Conservation (phyloP, 2,797 vertebrate species). For the Lophius americanus region DNA sequence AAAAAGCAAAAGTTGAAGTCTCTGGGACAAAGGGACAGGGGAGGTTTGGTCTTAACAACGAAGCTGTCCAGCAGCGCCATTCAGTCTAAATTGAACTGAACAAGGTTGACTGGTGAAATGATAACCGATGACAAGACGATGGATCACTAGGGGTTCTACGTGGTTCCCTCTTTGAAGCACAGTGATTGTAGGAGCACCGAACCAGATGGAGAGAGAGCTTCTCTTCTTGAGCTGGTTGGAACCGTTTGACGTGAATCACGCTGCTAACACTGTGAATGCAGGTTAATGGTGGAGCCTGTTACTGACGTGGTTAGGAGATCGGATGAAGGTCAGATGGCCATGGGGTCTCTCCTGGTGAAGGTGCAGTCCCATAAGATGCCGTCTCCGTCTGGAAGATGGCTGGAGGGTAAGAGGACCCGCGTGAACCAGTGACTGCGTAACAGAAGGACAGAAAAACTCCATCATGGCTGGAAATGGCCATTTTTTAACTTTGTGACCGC, state of each 20-base stretch:
- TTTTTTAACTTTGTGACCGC: too few relatives aligned
- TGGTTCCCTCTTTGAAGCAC: background rate
- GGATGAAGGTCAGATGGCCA: slow-evolving; percentile 84
- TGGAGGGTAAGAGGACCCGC: slow-evolving; percentile 91
- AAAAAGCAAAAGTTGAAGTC: background rate
- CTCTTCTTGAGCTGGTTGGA: background rate
- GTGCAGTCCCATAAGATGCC: slow-evolving; percentile 89
- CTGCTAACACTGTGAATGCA: background rate
- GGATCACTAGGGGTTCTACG: slow-evolving; percentile 5
- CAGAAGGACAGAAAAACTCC: slow-evolving; percentile 16
- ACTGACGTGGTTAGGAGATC: background rate
- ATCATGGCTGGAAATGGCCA: background rate
- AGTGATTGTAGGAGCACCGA: background rate
- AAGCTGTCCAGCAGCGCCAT: slow-evolving; percentile 64
- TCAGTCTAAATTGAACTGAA: background rate
- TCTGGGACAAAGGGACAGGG: background rate
- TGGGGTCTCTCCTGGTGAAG: slow-evolving; percentile 73
- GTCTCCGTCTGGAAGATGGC: slow-evolving; percentile 86
- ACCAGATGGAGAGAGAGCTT: background rate
- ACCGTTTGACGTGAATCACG: background rate
- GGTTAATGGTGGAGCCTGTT: background rate
- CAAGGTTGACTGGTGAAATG: background rate
- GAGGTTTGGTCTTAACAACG: background rate
- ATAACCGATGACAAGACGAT: background rate
- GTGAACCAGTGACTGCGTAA: slow-evolving; percentile 92